Base-by-base conservation (phyloP, 2,888 invertebrate genomes). In the Pterostichus niger region DNA sequence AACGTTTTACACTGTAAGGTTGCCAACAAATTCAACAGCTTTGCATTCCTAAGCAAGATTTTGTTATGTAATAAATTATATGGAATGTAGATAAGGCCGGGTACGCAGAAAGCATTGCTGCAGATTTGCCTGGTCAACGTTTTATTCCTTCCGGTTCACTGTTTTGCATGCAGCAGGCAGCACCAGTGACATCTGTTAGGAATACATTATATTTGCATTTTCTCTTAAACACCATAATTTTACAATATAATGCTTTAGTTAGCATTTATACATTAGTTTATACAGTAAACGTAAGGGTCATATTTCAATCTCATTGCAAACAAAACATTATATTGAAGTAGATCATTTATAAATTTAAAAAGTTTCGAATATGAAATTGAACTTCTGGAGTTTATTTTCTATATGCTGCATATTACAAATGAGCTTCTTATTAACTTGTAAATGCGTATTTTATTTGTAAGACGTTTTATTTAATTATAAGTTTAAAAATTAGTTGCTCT, bases 201-300 rank as follows among this genome's bases (percentile, higher is more conserved):
- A 64, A 64, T 33, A 64, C 64, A 64, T 64, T 64, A 64, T 40
- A 64, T 64, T 64, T 64, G 64, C 64, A 64, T 64, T 64, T 49
- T 64, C 64, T 64, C 33, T 33, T 64, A 64, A 64, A 64, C 64
- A 13, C 49, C n/a, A 49, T 13, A 49, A 49, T 49, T 10, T 13
- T n/a, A n/a, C 49, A 49, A 10, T 7, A 49, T n/a, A 49, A 5
- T 49, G 10, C 49, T n/a, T 5, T n/a, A 44, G 44, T 44, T 44
- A 2, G 11, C 5, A 4, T 5, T 24, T 24, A 24, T 24, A 24
- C 24, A 24, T 1, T 24, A 24, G 24, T 24, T 24, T 24, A 24
- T 24, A 24, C n/a, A n/a, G n/a, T n/a, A 24, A 24, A 24, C 24
- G 24, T 24, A 24, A 24, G 3, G 3, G 24, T 24, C 24, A 24